Evolutionary conservation across 2,113 vertebrate species (phyloP).

Genomic region (Salvelinus fontinalis): DNA sequence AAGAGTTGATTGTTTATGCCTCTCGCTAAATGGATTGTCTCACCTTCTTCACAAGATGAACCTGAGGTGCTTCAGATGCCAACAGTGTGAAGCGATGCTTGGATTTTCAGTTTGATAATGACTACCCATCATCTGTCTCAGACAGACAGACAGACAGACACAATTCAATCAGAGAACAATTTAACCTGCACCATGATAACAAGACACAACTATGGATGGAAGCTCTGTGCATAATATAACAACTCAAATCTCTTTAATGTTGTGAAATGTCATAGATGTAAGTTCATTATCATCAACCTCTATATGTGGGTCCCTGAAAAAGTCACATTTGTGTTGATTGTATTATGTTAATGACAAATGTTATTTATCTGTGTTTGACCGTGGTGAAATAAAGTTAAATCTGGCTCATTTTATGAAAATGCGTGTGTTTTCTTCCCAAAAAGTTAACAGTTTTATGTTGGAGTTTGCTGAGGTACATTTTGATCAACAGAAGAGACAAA

Average conservation of each 20-base stretch:
- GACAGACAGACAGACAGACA: slow-evolving; percentile 26
- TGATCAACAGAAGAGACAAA: neutral
- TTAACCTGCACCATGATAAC: slow-evolving; percentile 48
- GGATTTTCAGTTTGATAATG: slow-evolving; percentile 59
- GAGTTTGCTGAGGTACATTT: neutral
- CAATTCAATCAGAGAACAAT: slow-evolving; percentile 62
- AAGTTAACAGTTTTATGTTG: neutral
- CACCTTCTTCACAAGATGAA: slow-evolving; percentile 72
- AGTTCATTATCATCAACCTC: neutral
- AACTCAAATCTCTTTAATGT: slow-evolving; percentile 11
- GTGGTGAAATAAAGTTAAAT: neutral
- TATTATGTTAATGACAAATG: neutral
- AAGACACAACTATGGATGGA: slow-evolving; percentile 39
- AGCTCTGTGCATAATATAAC: slow-evolving; percentile 50
- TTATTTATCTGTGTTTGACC: neutral
- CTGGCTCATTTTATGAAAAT: neutral
- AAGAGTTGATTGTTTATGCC: slow-evolving; percentile 72
- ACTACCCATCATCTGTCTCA: slow-evolving; percentile 57
- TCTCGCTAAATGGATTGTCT: slow-evolving; percentile 72
- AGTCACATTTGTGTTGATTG: neutral
- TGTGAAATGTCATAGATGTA: neutral
- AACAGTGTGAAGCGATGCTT: slow-evolving; percentile 64
- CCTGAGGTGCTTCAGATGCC: slow-evolving; percentile 71
- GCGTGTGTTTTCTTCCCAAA: neutral
- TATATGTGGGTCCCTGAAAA: neutral